A percentile compares a stretch with the other conserved stretches of the same genome.
Evolutionary conservation across 1,140 invertebrate genomes (phyloP).

Genomic region (Drosophila neocordata): DNA sequence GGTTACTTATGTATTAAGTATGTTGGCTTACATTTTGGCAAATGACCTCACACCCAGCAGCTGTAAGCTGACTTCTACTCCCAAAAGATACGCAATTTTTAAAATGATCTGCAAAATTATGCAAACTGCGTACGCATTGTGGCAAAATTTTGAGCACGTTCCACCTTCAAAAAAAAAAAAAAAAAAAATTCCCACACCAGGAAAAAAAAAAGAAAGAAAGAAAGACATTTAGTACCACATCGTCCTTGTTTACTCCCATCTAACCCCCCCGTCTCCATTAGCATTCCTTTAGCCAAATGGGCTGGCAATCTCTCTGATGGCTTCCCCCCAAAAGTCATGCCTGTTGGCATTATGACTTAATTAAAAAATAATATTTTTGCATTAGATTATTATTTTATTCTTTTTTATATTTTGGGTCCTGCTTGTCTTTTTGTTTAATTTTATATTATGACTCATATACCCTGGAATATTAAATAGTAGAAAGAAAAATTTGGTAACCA

Average conservation of each 20-base stretch:
- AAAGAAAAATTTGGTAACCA: too few relatives aligned
- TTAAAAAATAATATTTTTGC: slow-evolving; percentile 66
- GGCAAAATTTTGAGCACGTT: slow-evolving; percentile 50
- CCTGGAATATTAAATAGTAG: background rate
- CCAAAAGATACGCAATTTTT: slow-evolving; percentile 30
- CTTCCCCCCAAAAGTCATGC: slow-evolving; percentile 1
- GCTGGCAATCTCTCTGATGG: slow-evolving; percentile 2
- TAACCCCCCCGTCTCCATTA: slow-evolving; percentile 20
- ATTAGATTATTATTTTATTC: slow-evolving; percentile 47
- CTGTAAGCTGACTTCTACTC: slow-evolving; percentile 1
- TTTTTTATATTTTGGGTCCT: background rate
- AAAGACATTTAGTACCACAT: slow-evolving; percentile 42
- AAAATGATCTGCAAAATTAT: slow-evolving; percentile 64
- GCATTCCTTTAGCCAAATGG: background rate
- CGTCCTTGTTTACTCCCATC: too few relatives aligned
- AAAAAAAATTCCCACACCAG: background rate
- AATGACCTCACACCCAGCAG: too few relatives aligned
- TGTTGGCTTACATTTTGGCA: too few relatives aligned
- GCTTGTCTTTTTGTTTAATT: background rate
- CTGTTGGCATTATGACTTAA: slow-evolving; percentile 60
- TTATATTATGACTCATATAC: background rate
- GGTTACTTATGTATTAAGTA: too few relatives aligned
- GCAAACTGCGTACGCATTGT: slow-evolving; percentile 62
- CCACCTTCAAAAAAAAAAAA: background rate
- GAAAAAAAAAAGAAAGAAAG: background rate